phyloP scores from a whole-genome alignment of 2,888 invertebrate genomes.

The Apodemia duryi region DNA sequence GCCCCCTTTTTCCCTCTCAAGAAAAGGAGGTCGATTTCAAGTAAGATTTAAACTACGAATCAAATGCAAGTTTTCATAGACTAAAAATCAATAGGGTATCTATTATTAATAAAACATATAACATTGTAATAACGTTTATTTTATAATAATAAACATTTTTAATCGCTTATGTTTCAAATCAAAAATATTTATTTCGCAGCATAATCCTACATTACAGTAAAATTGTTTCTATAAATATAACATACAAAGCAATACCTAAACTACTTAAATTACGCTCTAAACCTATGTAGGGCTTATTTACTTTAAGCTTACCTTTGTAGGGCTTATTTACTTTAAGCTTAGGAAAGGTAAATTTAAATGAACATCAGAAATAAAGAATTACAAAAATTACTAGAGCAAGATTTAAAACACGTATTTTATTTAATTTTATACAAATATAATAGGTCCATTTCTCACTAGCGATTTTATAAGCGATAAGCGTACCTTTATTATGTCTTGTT shows the following conservation, averaged over 20 bases:
- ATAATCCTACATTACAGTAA: constrained; percentile 34
- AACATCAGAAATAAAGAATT: not conserved
- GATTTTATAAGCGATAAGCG: not conserved
- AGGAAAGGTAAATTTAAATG: not conserved
- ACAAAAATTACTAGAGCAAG: not conserved
- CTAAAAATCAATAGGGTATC: not conserved
- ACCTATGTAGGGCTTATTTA: not conserved
- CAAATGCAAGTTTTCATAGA: too few relatives aligned
- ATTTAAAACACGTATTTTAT: not conserved
- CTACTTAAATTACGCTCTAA: constrained; percentile 18
- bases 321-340: not conserved
- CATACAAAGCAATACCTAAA: constrained; percentile 22
- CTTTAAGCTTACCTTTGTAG: not conserved
- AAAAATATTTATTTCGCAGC: constrained; percentile 46
- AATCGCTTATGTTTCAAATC: constrained; percentile 48
- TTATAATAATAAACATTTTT: constrained; percentile 70
- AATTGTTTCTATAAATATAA: constrained; percentile 31
- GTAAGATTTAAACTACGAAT: too few relatives aligned
- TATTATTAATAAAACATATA: constrained; percentile 21
- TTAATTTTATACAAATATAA: not conserved
- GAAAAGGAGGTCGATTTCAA: too few relatives aligned
- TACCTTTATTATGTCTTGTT: not conserved
- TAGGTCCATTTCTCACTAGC: not conserved
- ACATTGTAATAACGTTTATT: constrained; percentile 58
- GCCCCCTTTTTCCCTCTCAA: too few relatives aligned